phyloP scores from a whole-genome alignment of 2,888 invertebrate species.

The Xestia ashworthii region DNA sequence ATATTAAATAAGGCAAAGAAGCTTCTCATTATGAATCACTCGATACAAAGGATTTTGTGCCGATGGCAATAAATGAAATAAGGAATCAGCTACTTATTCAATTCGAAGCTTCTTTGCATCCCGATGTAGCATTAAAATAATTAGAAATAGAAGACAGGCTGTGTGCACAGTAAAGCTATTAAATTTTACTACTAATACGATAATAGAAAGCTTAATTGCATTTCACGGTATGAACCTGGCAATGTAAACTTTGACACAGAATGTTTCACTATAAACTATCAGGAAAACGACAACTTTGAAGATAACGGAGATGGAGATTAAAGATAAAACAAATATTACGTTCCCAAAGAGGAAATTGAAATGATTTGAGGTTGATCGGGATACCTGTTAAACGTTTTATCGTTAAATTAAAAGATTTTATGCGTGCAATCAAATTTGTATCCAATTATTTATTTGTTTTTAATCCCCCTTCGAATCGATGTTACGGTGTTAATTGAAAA shows the following conservation, averaged over 20 bases:
- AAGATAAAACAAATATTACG: conserved; percentile 19
- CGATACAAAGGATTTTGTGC: conserved; percentile 35
- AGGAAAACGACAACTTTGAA: conserved; percentile 30
- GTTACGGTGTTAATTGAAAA: conserved; percentile 49
- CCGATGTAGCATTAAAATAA: conserved; percentile 41
- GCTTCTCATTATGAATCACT: conserved; percentile 35
- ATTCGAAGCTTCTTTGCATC: conserved; percentile 32
- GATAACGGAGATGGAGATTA: conserved; percentile 27
- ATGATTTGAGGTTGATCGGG: conserved; percentile 30
- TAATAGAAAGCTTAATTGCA: conserved; percentile 44
- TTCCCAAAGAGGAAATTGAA: conserved; percentile 23
- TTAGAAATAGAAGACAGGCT: conserved; percentile 26
- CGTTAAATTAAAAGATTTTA: conserved; percentile 51
- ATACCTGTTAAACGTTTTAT: conserved; percentile 38
- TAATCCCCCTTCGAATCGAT: conserved; percentile 48
- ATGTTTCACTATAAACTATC: conserved; percentile 41
- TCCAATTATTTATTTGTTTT: conserved; percentile 57
- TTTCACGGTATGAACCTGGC: conserved; percentile 43
- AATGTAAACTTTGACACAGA: conserved; percentile 69
- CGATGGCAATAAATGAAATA: conserved; percentile 46
- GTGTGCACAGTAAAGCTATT: conserved; percentile 59
- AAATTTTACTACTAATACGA: conserved; percentile 53
- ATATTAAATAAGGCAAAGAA: conserved; percentile 49
- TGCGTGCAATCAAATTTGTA: conserved; percentile 47
- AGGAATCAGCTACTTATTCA: conserved; percentile 21